A percentile compares a stretch with the other conserved stretches of the same genome.
phyloP scores from a whole-genome alignment of 2,113 vertebrate genomes.

The Pygoscelis antarcticus region DNA sequence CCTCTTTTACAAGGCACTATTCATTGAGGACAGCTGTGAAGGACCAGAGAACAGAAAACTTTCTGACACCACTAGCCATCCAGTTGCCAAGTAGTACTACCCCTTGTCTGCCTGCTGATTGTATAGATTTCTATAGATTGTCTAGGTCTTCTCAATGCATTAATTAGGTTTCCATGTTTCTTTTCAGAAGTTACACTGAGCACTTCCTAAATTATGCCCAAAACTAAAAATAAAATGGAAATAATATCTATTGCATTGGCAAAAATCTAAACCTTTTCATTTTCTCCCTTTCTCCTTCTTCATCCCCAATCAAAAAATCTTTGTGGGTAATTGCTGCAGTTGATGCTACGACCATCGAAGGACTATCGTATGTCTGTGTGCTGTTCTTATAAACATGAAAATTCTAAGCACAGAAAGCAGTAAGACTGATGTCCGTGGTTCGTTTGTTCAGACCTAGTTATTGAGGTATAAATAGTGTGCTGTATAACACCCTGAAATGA shows the following conservation, averaged over 20 bases:
- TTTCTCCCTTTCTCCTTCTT: not conserved
- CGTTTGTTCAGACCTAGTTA: not conserved
- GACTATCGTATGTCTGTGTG: not conserved
- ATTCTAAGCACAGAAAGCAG: not conserved
- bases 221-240: not conserved
- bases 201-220: not conserved
- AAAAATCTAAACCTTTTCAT: not conserved
- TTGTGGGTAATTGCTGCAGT: not conserved
- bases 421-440: not conserved
- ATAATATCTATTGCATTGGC: not conserved
- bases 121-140: not conserved
- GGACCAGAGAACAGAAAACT: not conserved
- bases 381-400: not conserved
- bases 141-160: not conserved
- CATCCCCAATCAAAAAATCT: not conserved
- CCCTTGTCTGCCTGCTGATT: not conserved
- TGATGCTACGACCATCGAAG: not conserved
- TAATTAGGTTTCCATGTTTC: not conserved
- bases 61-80: not conserved
- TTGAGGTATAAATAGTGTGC: not conserved
- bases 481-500: not conserved
- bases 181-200: not conserved
- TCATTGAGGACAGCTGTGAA: not conserved
- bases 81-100: not conserved
- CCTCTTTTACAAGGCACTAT: not conserved